These are phyloP conservation scores for Apodemus agrarius DNA, from an alignment of 2,797 vertebrate genomes.

Conservation along the genomic window DNA sequence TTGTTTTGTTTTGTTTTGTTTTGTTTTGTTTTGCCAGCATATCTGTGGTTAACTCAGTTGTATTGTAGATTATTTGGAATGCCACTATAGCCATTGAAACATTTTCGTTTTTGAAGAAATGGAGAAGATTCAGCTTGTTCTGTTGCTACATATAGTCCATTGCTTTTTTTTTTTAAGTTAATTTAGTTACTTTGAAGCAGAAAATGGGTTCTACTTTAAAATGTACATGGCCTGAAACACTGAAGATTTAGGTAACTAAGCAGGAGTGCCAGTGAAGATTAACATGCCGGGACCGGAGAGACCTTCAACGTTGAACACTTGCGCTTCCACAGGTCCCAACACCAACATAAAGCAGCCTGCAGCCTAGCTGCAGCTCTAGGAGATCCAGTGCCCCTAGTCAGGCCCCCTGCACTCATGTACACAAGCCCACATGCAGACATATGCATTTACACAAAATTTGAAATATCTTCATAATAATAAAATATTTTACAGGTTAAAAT, in stretches of 20 bases:
- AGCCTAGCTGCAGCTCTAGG: background rate
- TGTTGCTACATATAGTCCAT: slow-evolving; percentile 45
- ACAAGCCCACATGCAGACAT: too few species aligned
- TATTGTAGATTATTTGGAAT: slow-evolving; percentile 4
- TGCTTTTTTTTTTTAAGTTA: slow-evolving; percentile 77
- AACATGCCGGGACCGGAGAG: background rate
- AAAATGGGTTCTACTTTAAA: slow-evolving; percentile 57
- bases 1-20: background rate
- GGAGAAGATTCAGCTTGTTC: slow-evolving; percentile 30
- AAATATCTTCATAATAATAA: background rate
- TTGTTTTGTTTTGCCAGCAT: background rate
- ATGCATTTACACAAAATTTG: background rate
- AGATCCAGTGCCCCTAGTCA: background rate
- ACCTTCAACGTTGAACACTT: background rate
- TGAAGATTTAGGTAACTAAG: slow-evolving; percentile 70
- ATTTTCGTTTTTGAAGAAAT: background rate
- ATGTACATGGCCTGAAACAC: background rate
- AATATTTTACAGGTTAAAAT: slow-evolving; percentile 68
- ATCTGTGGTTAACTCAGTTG: background rate
- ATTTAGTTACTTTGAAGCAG: slow-evolving; percentile 81
- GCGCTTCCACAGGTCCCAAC: background rate
- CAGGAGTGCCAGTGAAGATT: slow-evolving; percentile 75
- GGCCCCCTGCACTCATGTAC: background rate
- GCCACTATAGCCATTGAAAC: slow-evolving; percentile 11
- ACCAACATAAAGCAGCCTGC: background rate